Conservation (phyloP, 92 coral and sea anemone genomes). For the Montipora capitata region DNA sequence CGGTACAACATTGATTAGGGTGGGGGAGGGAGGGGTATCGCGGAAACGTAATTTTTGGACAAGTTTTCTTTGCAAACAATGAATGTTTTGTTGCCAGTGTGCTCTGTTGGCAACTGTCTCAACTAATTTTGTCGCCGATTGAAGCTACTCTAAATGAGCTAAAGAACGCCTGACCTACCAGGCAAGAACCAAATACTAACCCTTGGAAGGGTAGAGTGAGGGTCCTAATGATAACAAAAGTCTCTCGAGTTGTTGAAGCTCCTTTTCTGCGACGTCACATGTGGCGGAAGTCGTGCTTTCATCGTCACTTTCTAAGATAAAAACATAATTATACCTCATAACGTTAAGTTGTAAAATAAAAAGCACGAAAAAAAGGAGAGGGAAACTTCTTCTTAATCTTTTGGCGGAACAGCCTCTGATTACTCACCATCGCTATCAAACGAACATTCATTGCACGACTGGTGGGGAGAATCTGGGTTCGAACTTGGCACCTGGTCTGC, state of each 20-base stretch:
- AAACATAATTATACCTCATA: too few species aligned
- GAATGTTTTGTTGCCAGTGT: too few species aligned
- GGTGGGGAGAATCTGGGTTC: slow-evolving; percentile 87
- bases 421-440: slow-evolving; percentile 85
- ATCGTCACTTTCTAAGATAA: slow-evolving; percentile 47
- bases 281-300: slow-evolving; percentile 49
- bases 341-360: not conserved
- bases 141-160: too few species aligned
- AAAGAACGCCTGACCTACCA: too few species aligned
- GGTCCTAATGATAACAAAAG: slow-evolving; percentile 82
- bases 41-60: too few species aligned
- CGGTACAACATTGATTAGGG: too few species aligned
- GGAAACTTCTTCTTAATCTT: not conserved
- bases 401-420: too few species aligned
- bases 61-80: too few species aligned
- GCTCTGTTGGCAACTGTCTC: too few species aligned
- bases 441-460: slow-evolving; percentile 46
- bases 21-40: too few species aligned
- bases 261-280: slow-evolving; percentile 81
- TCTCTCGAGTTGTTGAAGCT: slow-evolving; percentile 85
- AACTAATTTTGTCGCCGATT: too few species aligned
- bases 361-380: not conserved
- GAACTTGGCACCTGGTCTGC: slow-evolving; percentile 90
- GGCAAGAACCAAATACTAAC: slow-evolving; percentile 18
- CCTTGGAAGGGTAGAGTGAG: slow-evolving; percentile 77